Evolutionary conservation across 2,797 vertebrate species (phyloP), one percentile per base, ranked within the genome.

Genomic region (Sebastes jordani): DNA sequence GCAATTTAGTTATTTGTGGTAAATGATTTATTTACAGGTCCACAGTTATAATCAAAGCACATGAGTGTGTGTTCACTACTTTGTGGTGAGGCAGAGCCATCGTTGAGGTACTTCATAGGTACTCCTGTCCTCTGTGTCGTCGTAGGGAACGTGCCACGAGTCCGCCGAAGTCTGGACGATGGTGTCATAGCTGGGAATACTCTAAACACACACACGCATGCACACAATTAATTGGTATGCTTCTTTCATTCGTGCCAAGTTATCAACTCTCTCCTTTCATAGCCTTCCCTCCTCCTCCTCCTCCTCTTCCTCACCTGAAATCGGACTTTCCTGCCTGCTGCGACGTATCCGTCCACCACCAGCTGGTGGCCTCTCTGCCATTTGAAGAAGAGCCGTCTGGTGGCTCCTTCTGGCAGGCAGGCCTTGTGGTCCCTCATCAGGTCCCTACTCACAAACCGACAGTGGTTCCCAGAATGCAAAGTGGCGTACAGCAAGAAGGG

Each of bases 391-490:
- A 99, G 96, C 2, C 87, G 95, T 38, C 94, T 95, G 0, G 93
- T 94, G 78, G 83, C 70, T 1, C 46, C 89, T 42, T 97, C 95
- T 0, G 95, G 71, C 52, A 99, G 92, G 86, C 97, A 97, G 71
- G 98, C 98, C 91, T 98, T 99, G 94, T 99, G 99, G 90, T 99
- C 98, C 86, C 98, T 96, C 94, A 99, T 95, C 82, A 99, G 95
- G 91, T 99, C 98, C 54, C 95, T 94, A 10, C 97, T 98, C 84
- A 99, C 94, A 83, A 99, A 98, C 65, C 83, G 95, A 91, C 98
- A 99, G 60, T 97, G 97, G 88, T 95, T 96, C 34, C 98, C 98
- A 4, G 98, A 99, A 76, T 95, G 93, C 86, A 99, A 91, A 2
- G 97, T 91, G 64, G 98, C 98, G 0, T 99, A 99, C 10, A 99